Evolutionary conservation across 1,140 invertebrate genomes (phyloP).

Genomic region (Cherax destructor): DNA sequence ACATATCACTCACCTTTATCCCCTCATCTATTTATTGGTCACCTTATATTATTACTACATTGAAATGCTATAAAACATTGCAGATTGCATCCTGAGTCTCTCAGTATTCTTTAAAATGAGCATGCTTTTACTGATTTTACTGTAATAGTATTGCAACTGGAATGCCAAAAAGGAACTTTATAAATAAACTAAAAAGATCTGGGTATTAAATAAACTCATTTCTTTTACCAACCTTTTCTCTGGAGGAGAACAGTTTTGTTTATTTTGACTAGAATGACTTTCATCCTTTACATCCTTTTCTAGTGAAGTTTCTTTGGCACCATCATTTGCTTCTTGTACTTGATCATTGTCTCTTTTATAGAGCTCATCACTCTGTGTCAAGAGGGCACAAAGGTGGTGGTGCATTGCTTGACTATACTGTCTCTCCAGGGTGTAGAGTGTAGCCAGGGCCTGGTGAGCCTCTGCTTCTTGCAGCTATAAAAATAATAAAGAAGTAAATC

Average conservation of each 20-base stretch:
- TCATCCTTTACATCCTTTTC: slow-evolving; percentile 12
- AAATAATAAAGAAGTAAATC: neutral
- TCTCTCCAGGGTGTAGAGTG: slow-evolving; percentile 52
- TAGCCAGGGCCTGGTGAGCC: slow-evolving; percentile 64
- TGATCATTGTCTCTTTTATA: slow-evolving; percentile 4
- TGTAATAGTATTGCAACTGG: too few species aligned
- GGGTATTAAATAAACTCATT: neutral
- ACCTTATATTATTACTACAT: too few species aligned
- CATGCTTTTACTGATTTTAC: too few species aligned
- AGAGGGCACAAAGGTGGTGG: slow-evolving; percentile 64
- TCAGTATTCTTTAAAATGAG: too few species aligned
- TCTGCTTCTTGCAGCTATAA: slow-evolving; percentile 51
- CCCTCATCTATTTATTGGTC: too few species aligned
- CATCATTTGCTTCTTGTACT: neutral
- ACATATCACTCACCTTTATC: too few species aligned
- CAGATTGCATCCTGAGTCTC: too few species aligned
- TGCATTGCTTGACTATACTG: slow-evolving; percentile 67
- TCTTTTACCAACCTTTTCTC: neutral
- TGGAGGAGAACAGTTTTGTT: neutral
- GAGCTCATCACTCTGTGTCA: slow-evolving; percentile 39
- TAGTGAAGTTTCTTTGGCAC: neutral
- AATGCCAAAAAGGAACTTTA: too few species aligned
- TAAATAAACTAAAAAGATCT: neutral
- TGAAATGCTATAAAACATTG: too few species aligned
- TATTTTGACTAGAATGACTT: slow-evolving; percentile 2